Conservation (phyloP, 2,113 vertebrate genomes). For the Danionella cerebrum region DNA sequence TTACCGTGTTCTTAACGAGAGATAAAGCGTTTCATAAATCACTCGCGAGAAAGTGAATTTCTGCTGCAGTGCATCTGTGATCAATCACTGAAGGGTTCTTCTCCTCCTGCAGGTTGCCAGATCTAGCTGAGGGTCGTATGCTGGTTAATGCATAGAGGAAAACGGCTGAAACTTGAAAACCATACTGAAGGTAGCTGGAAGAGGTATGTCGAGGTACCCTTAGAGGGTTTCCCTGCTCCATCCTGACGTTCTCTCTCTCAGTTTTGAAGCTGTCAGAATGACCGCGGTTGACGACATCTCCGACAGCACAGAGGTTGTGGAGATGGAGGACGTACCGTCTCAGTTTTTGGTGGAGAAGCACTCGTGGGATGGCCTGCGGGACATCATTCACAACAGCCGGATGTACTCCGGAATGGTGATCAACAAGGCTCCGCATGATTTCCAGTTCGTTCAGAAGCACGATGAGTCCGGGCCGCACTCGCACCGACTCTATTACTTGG, state of each 20-base stretch:
- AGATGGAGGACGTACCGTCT: slow-evolving; percentile 74
- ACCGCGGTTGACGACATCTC: slow-evolving; percentile 67
- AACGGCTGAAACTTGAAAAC: slow-evolving; percentile 86
- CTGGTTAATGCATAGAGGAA: slow-evolving; percentile 89
- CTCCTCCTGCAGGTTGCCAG: slow-evolving; percentile 62
- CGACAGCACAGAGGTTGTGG: slow-evolving; percentile 68
- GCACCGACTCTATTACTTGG: slow-evolving; percentile 88
- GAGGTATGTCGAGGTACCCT: no score
- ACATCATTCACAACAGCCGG: slow-evolving; percentile 89
- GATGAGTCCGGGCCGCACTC: slow-evolving; percentile 81
- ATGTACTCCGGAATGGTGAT: slow-evolving; percentile 83
- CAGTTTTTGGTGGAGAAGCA: slow-evolving; percentile 87
- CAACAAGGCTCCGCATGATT: slow-evolving; percentile 90
- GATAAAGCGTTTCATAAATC: no score
- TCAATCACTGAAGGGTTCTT: no score
- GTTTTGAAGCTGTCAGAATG: slow-evolving; percentile 72
- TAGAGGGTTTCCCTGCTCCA: not conserved
- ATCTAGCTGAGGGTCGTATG: slow-evolving; percentile 66
- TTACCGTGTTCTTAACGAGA: no score
- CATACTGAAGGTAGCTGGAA: slow-evolving; percentile 71
- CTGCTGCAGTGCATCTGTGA: no score
- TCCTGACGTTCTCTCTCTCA: slow-evolving; percentile 33
- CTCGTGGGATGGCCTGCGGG: slow-evolving; percentile 83
- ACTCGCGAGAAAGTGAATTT: no score
- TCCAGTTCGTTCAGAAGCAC: slow-evolving; percentile 83